A percentile compares a stretch with the other conserved stretches of the same genome.
Conservation (phyloP, 2,113 vertebrate species). For the Ailuropoda melanoleuca region DNA sequence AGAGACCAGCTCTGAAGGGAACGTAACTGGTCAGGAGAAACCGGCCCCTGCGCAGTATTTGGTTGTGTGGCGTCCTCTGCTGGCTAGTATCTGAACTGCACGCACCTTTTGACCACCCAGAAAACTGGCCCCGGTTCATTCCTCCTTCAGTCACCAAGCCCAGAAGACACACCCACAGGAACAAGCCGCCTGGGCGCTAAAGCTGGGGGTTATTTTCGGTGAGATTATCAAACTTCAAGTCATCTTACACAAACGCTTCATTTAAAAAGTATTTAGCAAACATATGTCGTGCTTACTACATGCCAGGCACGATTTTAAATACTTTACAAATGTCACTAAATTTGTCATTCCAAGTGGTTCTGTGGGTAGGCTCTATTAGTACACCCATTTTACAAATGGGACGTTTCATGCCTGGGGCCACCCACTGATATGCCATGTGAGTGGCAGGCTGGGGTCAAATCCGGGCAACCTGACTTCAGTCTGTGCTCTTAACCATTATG, state of each 20-base stretch:
- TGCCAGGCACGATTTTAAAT: neutral
- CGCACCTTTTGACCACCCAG: rapidly evolving
- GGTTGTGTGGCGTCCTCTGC: neutral
- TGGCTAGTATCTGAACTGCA: neutral
- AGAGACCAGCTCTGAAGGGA: rapidly evolving
- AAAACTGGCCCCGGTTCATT: rapidly evolving
- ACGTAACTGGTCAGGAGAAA: neutral
- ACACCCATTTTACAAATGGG: neutral
- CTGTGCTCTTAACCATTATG: neutral
- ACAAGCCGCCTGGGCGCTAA: neutral
- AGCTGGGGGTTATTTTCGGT: neutral
- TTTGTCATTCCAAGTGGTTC: neutral
- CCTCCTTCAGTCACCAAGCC: neutral
- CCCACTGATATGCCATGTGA: neutral
- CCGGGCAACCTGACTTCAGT: neutral
- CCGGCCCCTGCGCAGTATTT: neutral
- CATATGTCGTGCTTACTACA: neutral
- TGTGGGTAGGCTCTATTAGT: neutral
- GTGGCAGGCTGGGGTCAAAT: neutral
- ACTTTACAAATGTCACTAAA: neutral
- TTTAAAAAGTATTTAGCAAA: neutral
- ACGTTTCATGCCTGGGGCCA: neutral
- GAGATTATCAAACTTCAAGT: neutral
- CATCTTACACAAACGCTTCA: neutral
- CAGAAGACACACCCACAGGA: neutral